A percentile compares a stretch with the other conserved stretches of the same genome.
These are phyloP conservation scores for Heterodera carotae DNA, from an alignment of 1,140 invertebrate species.

Conservation along the genomic window DNA sequence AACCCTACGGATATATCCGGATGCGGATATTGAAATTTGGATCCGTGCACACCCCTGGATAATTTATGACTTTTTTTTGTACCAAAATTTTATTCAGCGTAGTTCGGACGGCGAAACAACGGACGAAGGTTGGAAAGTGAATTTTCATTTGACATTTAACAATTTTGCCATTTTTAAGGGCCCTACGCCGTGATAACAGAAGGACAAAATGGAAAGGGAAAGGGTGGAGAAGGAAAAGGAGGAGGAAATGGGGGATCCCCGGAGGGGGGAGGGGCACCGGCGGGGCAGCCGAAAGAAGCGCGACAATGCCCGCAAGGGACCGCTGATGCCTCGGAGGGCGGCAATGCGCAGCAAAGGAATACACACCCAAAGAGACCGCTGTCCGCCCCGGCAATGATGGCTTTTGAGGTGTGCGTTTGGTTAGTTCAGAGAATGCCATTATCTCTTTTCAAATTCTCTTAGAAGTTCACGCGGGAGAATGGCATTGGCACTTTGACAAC, in stretches of 20 bases:
- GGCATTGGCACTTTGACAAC: background rate
- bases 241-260: background rate
- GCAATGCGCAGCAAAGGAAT: background rate
- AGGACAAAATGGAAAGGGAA: conserved; percentile 28
- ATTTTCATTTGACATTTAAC: background rate
- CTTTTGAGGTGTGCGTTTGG: conserved; percentile 49
- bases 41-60: no score
- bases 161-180: conserved; percentile 16
- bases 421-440: background rate
- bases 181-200: conserved; percentile 39
- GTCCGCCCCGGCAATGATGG: conserved; percentile 51
- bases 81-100: conserved; percentile 14
- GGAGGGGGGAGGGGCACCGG: background rate
- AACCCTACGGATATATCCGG: no score
- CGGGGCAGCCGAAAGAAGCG: background rate
- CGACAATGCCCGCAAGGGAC: background rate
- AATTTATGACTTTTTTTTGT: no score
- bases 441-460: background rate
- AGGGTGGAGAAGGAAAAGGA: conserved; percentile 6
- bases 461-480: background rate
- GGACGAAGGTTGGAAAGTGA: conserved; percentile 28
- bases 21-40: no score
- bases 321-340: background rate
- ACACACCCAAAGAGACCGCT: conserved; percentile 35
- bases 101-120: conserved; percentile 36